Percentiles rank a stretch among this genome's conserved stretches.
These are phyloP conservation scores for Tuberolachnus salignus DNA, from an alignment of 2,888 invertebrate species.

Conservation along the genomic window DNA sequence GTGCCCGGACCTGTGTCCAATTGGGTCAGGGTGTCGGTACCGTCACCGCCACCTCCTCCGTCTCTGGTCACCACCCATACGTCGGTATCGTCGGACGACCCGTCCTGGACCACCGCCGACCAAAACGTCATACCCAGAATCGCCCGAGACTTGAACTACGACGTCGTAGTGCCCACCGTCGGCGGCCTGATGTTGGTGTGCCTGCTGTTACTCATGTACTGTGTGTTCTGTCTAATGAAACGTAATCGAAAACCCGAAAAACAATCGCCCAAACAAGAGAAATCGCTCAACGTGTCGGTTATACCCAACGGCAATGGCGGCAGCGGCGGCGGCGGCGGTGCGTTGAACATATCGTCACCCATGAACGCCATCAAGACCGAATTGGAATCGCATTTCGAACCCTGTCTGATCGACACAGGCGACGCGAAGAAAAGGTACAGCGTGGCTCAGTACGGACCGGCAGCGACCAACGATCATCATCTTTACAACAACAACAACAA, in stretches of 20 bases:
- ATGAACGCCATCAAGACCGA: constrained; percentile 58
- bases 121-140: constrained; percentile 63
- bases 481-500: constrained; percentile 58
- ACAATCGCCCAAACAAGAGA: constrained; percentile 58
- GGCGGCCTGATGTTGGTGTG: constrained; percentile 64
- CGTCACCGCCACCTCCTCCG: constrained; percentile 66
- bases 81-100: constrained; percentile 60
- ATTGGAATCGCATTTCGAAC: constrained; percentile 60
- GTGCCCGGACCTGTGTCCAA: constrained; percentile 66
- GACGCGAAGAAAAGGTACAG: constrained; percentile 65
- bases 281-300: constrained; percentile 63
- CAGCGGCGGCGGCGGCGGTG: constrained; percentile 61
- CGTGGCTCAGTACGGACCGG: constrained; percentile 61
- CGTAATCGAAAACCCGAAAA: constrained; percentile 60
- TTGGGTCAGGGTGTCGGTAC: constrained; percentile 66
- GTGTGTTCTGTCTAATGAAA: constrained; percentile 65
- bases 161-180: constrained; percentile 65
- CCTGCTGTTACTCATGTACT: constrained; percentile 64
- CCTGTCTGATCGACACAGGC: constrained; percentile 62
- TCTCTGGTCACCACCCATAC: constrained; percentile 63
- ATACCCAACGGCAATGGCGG: constrained; percentile 63
- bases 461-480: constrained; percentile 16
- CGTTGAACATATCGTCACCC: constrained; percentile 58
- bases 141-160: constrained; percentile 63
- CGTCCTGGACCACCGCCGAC: constrained; percentile 62